A percentile compares a stretch with the other conserved stretches of the same genome.
These are phyloP conservation scores for Poeciliopsis presidionis DNA, from an alignment of 2,797 vertebrate species.

Conservation along the genomic window DNA sequence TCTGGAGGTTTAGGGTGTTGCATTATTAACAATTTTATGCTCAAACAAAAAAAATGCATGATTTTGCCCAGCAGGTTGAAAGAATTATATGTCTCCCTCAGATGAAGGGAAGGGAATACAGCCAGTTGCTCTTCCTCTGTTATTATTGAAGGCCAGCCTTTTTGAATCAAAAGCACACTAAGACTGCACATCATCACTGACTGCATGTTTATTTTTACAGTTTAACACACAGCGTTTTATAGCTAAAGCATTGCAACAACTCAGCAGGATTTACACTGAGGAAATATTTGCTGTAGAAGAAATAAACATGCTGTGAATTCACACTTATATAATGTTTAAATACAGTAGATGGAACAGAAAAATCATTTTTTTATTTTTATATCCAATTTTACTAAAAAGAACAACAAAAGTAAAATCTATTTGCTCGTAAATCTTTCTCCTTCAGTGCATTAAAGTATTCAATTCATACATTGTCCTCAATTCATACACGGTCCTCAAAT, in stretches of 20 bases:
- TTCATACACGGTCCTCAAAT: neutral
- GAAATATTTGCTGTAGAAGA: slow-evolving; percentile 8
- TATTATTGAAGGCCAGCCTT: neutral
- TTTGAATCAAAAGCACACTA: neutral
- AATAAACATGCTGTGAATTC: slow-evolving; percentile 34
- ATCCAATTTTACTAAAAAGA: neutral
- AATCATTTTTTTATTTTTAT: neutral
- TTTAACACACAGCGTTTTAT: slow-evolving; percentile 35
- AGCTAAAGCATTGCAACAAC: slow-evolving; percentile 4
- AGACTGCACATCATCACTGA: slow-evolving; percentile 27
- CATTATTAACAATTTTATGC: neutral
- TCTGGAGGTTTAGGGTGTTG: neutral
- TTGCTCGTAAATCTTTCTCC: neutral
- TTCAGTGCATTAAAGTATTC: neutral
- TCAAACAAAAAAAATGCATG: too few species aligned
- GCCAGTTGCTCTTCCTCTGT: neutral
- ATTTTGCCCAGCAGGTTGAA: neutral
- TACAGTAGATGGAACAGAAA: neutral
- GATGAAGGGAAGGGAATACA: neutral
- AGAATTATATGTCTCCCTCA: neutral
- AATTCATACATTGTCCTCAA: neutral
- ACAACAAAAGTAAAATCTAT: neutral
- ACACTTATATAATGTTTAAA: neutral
- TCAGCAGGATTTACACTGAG: slow-evolving; percentile 27
- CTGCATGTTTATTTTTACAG: slow-evolving; percentile 42